Evolutionary conservation across 1,140 invertebrate genomes (phyloP).

Genomic region (Druon quercuslanigerum): DNA sequence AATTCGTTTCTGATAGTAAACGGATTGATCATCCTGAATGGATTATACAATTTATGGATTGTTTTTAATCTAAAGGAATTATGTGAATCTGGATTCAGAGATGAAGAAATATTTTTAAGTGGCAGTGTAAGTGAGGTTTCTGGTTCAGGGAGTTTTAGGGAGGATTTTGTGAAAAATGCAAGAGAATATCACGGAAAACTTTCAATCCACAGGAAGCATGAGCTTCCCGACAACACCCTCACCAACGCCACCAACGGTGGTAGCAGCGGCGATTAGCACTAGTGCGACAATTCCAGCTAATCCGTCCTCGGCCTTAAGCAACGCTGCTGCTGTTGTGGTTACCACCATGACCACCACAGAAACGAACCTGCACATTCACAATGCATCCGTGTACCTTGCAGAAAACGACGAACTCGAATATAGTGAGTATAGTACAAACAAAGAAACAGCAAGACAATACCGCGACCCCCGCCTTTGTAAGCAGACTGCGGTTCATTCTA

Average conservation of each 20-base stretch:
- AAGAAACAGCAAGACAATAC: background rate
- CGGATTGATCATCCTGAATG: no score
- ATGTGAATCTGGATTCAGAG: no score
- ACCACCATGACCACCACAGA: conserved; percentile 60
- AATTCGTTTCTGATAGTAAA: no score
- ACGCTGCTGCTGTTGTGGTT: conserved; percentile 55
- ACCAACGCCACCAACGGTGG: conserved; percentile 57
- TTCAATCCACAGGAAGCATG: conserved; percentile 44
- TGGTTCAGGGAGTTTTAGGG: no score
- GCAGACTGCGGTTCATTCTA: background rate
- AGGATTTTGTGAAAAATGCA: conserved; percentile 16
- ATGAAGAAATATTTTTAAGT: background rate
- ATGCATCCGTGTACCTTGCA: conserved; percentile 64
- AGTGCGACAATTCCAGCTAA: conserved; percentile 64
- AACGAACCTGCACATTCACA: conserved; percentile 65
- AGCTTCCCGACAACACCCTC: conserved; percentile 59
- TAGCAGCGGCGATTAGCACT: conserved; percentile 65
- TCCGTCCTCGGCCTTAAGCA: conserved; percentile 67
- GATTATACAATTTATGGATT: no score
- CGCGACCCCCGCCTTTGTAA: background rate
- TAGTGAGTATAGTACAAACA: conserved; percentile 62
- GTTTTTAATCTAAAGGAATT: no score
- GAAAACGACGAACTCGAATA: conserved; percentile 73
- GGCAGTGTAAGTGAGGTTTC: background rate
- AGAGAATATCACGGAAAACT: conserved; percentile 39